Percentiles rank a stretch among this genome's conserved stretches.
These are phyloP conservation scores for Rhinichthys osculus DNA, from an alignment of 2,797 vertebrate species.

Conservation along the genomic window DNA sequence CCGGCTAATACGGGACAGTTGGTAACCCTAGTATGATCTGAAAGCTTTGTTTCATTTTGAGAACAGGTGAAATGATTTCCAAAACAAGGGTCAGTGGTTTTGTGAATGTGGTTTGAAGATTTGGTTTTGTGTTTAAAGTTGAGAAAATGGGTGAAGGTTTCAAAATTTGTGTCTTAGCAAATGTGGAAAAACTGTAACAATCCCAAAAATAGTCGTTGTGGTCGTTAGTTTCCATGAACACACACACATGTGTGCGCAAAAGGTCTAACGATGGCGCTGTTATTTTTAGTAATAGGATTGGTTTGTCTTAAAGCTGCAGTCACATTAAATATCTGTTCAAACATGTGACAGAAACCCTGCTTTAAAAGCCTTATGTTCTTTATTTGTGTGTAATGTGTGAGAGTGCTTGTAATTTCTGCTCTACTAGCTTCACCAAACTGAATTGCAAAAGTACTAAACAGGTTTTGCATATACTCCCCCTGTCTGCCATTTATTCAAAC, in stretches of 20 bases:
- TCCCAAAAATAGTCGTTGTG: slow-evolving; percentile 4
- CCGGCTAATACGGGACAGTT: too few species aligned
- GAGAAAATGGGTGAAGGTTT: background rate
- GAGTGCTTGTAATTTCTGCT: background rate
- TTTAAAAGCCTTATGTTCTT: background rate
- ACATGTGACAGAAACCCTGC: slow-evolving; percentile 58
- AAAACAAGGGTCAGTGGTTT: background rate
- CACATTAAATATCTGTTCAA: slow-evolving; percentile 65
- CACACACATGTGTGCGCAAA: background rate
- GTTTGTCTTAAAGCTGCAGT: slow-evolving; percentile 66
- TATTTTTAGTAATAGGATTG: slow-evolving; percentile 76
- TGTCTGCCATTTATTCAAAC: background rate
- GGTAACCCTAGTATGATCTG: background rate
- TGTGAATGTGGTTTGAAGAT: background rate
- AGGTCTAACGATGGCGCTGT: slow-evolving; percentile 43
- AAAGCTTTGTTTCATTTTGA: background rate
- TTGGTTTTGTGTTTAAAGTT: background rate
- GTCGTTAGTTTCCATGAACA: slow-evolving; percentile 1
- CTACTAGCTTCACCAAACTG: background rate
- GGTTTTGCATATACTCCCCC: background rate
- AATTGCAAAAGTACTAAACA: background rate
- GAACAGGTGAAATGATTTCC: background rate
- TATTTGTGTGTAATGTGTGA: background rate
- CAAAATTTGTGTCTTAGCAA: background rate
- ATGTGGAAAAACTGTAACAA: background rate